Evolutionary conservation across 2,797 vertebrate genomes (phyloP), one percentile per base, ranked within the genome.

Genomic region (Channallabes apus): DNA sequence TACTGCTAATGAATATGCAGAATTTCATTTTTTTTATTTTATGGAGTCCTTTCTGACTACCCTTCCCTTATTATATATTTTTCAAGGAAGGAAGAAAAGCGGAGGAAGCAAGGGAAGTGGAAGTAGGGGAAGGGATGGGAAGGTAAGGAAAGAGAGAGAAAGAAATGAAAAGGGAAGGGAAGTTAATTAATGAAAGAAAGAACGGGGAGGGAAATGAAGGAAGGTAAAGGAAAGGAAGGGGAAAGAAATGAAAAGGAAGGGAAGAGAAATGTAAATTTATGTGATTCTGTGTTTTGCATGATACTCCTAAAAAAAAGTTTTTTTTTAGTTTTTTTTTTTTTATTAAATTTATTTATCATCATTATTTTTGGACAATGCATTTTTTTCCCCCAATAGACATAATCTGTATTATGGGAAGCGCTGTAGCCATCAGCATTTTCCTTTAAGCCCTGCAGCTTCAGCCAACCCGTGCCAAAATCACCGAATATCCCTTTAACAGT

Each of bases 401-500:
- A 56, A 14, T 35, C 1, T 15, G 15, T 78, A 38, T 78, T 35
- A 35, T 4, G 5, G n/a, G 17, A 35, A 12, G 54, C 4, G 1
- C 18, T 32, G 2, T 22, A 6, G 12, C 20, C 12, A 8, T 56
- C 11, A 32, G 27, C 5, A 3, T 41, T 79, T 79, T 62, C 5
- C 61, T 62, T n/a, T 8, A 79, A 79, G 27, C 58, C 22, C 58
- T 41, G 22, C 5, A 18, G 32, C 35, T n/a, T n/a, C 29, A 61
- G 29, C 56, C 75, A 78, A 7, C 56, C n/a, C 7, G 22, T 62
- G 76, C 76, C 32, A 62, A 62, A 62, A 79, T 79, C 76, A 79
- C 76, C 41, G 76, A 62, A 79, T 22, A 79, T 79, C 58, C 29
- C 76, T 78, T 61, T 78, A 77, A 77, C 32, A 35, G 56, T 78